Evolutionary conservation across 2,888 invertebrate genomes (phyloP).

Genomic region (Pyrochroa serraticornis): DNA sequence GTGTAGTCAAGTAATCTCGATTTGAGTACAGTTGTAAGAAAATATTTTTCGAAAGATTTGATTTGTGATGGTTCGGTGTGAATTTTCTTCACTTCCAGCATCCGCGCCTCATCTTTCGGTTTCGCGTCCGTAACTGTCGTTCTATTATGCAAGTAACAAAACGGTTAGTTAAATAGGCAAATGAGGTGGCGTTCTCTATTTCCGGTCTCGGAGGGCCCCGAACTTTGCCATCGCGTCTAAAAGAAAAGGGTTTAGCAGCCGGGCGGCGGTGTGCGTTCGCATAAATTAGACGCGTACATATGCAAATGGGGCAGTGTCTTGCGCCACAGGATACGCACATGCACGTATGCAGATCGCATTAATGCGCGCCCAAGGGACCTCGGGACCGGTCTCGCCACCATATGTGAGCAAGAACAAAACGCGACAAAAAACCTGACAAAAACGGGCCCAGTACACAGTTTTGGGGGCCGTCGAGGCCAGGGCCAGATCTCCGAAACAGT

Average conservation of each 20-base stretch:
- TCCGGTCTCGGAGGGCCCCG: conserved; percentile 44
- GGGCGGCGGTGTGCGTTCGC: conserved; percentile 48
- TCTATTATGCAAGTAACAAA: conserved; percentile 45
- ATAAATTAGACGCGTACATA: conserved; percentile 50
- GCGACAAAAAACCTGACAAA: conserved; percentile 51
- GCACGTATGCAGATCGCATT: conserved; percentile 34
- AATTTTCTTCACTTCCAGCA: neutral
- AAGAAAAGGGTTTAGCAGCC: conserved; percentile 38
- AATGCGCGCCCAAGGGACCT: conserved; percentile 44
- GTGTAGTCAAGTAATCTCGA: too few species aligned
- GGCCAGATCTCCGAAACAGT: conserved; percentile 28
- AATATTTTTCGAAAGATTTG: too few species aligned
- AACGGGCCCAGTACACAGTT: conserved; percentile 39
- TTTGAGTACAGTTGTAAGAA: too few species aligned
- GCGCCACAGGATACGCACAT: conserved; percentile 46
- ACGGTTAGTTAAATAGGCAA: conserved; percentile 52
- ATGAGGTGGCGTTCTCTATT: conserved; percentile 45
- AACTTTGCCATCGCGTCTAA: conserved; percentile 41
- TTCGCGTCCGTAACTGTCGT: conserved; percentile 24
- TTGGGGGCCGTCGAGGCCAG: conserved; percentile 6
- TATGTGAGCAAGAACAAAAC: conserved; percentile 43
- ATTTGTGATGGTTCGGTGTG: neutral
- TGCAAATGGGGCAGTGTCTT: conserved; percentile 51
- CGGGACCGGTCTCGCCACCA: conserved; percentile 33
- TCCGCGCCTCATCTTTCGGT: neutral